Evolutionary conservation across 2,888 invertebrate genomes (phyloP).

Genomic region (Pseudococcus viburni): DNA sequence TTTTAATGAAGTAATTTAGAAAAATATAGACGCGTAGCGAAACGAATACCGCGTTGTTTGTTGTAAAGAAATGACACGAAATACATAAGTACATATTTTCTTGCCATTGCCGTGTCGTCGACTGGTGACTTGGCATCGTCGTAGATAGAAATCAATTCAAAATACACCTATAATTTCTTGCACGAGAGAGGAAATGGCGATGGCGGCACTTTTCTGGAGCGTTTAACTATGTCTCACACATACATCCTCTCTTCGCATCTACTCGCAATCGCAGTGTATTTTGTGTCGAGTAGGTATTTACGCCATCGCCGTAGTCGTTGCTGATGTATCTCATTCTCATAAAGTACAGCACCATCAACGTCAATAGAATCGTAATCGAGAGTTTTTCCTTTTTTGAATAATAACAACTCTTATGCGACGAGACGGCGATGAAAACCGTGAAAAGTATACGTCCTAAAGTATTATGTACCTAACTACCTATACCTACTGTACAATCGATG

Average conservation of each 20-base stretch:
- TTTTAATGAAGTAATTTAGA: constrained; percentile 35
- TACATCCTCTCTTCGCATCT: neutral
- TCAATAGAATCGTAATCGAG: neutral
- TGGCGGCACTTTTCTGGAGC: neutral
- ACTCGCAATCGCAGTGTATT: no score
- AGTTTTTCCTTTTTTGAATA: neutral
- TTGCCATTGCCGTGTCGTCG: neutral
- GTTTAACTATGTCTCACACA: neutral
- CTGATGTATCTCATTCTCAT: neutral
- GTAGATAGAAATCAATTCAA: constrained; percentile 27
- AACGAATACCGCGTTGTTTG: neutral
- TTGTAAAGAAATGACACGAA: constrained; percentile 12
- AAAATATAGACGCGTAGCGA: constrained; percentile 22
- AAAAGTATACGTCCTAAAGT: neutral
- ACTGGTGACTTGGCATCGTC: neutral
- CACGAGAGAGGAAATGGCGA: constrained; percentile 20
- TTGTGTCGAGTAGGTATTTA: no score
- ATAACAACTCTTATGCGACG: neutral
- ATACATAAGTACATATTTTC: neutral
- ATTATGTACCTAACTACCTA: no score
- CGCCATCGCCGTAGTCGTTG: no score
- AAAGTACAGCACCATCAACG: neutral
- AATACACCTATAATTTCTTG: constrained; percentile 20
- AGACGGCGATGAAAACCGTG: neutral
- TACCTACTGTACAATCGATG: neutral